A percentile compares a stretch with the other conserved stretches of the same genome.
Conservation (phyloP, 2,888 invertebrate genomes). For the Pandemis cinnamomeana region DNA sequence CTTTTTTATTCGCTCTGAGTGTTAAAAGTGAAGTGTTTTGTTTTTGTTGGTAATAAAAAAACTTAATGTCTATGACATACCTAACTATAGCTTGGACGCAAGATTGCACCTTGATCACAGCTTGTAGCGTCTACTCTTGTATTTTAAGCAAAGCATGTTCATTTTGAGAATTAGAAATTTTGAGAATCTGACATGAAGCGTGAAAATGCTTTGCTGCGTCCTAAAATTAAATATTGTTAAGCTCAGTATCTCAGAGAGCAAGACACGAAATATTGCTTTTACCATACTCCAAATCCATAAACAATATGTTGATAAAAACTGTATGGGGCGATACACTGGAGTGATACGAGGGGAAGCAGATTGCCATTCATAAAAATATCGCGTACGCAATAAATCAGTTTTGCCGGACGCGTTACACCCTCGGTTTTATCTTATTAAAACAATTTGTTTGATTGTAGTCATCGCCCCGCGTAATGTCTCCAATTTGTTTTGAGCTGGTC, state of each 20-base stretch:
- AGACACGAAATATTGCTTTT: not conserved
- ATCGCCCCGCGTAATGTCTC: conserved; percentile 36
- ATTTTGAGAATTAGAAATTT: not conserved
- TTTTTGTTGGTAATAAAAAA: not conserved
- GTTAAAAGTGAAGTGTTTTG: not conserved
- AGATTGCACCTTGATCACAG: not conserved
- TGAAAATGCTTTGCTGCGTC: too few relatives aligned
- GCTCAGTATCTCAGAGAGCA: not conserved
- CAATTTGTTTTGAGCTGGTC: conserved; percentile 35
- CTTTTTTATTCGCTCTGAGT: too few relatives aligned
- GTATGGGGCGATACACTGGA: conserved; percentile 33
- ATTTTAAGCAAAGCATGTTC: too few relatives aligned
- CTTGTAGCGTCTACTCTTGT: too few relatives aligned
- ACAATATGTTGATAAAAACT: conserved; percentile 27
- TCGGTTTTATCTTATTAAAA: conserved; percentile 53
- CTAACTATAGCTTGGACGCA: not conserved
- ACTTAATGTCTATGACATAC: too few relatives aligned
- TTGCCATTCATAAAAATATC: conserved; percentile 78
- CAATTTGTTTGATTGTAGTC: conserved; percentile 42
- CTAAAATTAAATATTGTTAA: too few relatives aligned
- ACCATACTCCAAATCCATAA: conserved; percentile 20
- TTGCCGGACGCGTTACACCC: conserved; percentile 73
- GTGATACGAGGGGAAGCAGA: conserved; percentile 62
- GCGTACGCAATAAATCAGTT: conserved; percentile 80
- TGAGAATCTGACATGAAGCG: too few relatives aligned